phyloP scores from a whole-genome alignment of 1,140 invertebrate genomes.

The Aplysia californica region DNA sequence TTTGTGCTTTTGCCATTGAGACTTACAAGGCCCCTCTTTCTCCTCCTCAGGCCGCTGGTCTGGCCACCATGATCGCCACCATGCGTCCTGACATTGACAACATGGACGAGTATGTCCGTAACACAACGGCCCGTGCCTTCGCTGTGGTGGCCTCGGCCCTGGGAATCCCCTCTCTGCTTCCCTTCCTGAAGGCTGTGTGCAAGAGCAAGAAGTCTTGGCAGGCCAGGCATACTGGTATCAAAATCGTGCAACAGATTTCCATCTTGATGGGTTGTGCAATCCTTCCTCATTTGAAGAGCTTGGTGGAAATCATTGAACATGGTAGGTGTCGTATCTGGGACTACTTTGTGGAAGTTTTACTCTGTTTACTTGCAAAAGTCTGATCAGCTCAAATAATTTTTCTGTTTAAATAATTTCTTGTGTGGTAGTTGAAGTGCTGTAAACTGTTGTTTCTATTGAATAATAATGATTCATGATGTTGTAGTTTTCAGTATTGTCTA shows the following conservation, averaged over 20 bases:
- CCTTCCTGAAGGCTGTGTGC: constrained; percentile 99
- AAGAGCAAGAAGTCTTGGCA: constrained; percentile 99
- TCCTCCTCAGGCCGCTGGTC: constrained; percentile 84
- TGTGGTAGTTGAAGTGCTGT: too few species aligned
- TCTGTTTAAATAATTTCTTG: too few species aligned
- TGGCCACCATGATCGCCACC: constrained; percentile 99
- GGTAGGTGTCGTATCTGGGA: constrained; percentile 72
- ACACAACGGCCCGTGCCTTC: constrained; percentile 98
- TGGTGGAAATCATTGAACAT: constrained; percentile 99
- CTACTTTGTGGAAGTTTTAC: not conserved
- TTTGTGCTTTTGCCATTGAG: too few species aligned
- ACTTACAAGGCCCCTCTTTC: not conserved
- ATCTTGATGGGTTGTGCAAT: constrained; percentile 99
- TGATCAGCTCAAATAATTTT: too few species aligned
- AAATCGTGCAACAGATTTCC: constrained; percentile 99
- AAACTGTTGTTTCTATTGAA: too few species aligned
- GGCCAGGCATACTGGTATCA: constrained; percentile 98
- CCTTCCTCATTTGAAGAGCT: constrained; percentile 95
- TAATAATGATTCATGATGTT: too few species aligned
- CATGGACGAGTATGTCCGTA: constrained; percentile 99
- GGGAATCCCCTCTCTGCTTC: constrained; percentile 96
- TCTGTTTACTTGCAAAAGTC: too few species aligned
- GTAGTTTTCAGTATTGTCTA: too few species aligned
- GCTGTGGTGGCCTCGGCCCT: constrained; percentile 99
- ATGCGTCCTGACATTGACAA: constrained; percentile 99